These are phyloP conservation scores for Sinocyclocheilus grahami DNA, from an alignment of 2,113 vertebrate genomes.

Conservation along the genomic window DNA sequence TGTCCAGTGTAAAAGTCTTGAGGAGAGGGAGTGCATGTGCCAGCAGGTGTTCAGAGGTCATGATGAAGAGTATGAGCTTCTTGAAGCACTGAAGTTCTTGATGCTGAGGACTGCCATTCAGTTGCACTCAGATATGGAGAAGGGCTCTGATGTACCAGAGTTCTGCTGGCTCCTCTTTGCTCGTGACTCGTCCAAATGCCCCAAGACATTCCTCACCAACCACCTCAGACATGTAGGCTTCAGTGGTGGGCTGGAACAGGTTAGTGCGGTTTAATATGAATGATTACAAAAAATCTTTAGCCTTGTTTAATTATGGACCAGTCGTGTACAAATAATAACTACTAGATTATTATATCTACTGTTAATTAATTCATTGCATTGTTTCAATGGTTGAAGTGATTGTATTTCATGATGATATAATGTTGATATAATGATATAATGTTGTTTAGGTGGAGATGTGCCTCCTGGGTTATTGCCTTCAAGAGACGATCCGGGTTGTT, in stretches of 20 bases:
- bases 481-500: constrained; percentile 81
- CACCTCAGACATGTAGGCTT: constrained; percentile 86
- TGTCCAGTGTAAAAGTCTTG: constrained; percentile 4
- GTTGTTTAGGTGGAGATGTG: constrained; percentile 85
- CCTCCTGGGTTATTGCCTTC: constrained; percentile 82
- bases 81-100: constrained; percentile 85
- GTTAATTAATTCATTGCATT: background rate
- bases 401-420: background rate
- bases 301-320: background rate
- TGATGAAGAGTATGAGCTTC: constrained; percentile 81
- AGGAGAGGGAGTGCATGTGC: constrained; percentile 75
- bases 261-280: constrained; percentile 59
- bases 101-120: constrained; percentile 83
- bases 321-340: background rate
- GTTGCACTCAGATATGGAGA: constrained; percentile 75
- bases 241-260: constrained; percentile 86
- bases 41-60: constrained; percentile 79
- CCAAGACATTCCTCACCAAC: constrained; percentile 81
- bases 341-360: background rate
- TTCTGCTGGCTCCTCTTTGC: constrained; percentile 88
- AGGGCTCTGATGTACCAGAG: constrained; percentile 78
- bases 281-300: background rate
- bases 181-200: constrained; percentile 82
- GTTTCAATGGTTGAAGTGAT: background rate
- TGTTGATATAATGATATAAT: background rate